A percentile compares a stretch with the other conserved stretches of the same genome.
These are phyloP conservation scores for Gari tellinella DNA, from an alignment of 2,888 invertebrate species.

Conservation along the genomic window DNA sequence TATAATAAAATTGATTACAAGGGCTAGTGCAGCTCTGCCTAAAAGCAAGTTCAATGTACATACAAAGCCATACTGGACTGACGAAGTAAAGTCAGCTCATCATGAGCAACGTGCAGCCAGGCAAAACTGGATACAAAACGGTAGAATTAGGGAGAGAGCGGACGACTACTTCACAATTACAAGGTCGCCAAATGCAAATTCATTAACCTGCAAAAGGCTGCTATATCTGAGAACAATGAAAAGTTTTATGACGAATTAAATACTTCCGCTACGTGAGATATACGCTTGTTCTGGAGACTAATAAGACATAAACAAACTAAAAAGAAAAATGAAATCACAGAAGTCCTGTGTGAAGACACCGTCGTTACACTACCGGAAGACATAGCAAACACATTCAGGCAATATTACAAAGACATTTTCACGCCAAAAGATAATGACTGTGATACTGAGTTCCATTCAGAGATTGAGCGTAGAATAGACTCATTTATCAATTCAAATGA, in stretches of 20 bases:
- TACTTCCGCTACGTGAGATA: conserved; percentile 12
- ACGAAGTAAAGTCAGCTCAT: conserved; percentile 29
- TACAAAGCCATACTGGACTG: conserved; percentile 29
- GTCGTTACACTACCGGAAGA: no score
- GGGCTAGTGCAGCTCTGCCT: conserved; percentile 7
- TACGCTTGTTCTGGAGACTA: conserved; percentile 20
- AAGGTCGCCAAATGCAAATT: conserved; percentile 23
- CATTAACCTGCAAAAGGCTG: neutral
- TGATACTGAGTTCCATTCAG: no score
- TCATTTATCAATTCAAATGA: no score
- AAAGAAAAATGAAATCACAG: no score
- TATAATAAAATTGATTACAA: no score
- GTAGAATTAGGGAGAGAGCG: conserved; percentile 13
- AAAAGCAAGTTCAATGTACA: conserved; percentile 20
- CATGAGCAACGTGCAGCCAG: conserved; percentile 2
- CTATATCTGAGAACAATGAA: neutral
- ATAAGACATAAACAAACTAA: no score
- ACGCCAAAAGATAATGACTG: no score
- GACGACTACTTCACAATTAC: conserved; percentile 14
- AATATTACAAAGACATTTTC: no score
- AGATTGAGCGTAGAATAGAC: no score
- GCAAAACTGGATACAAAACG: conserved; percentile 14
- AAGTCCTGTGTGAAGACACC: no score
- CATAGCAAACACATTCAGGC: no score
- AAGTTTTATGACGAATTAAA: conserved; percentile 20